Evolutionary conservation across 2,113 vertebrate species (phyloP).

Genomic region (Origma solitaria): DNA sequence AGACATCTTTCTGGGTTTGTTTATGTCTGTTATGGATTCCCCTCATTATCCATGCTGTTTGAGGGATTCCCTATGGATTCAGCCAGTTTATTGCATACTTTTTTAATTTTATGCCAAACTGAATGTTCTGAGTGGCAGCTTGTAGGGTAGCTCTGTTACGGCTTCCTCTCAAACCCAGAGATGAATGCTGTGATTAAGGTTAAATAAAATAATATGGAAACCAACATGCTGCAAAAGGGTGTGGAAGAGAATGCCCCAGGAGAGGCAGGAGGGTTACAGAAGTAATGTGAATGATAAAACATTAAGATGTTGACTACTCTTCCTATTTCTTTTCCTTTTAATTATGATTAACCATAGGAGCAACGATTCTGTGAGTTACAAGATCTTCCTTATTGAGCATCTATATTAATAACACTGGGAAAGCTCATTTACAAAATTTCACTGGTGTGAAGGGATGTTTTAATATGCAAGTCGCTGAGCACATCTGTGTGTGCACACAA

Average conservation of each 20-base stretch:
- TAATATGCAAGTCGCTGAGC: not conserved
- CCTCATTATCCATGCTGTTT: constrained; percentile 88
- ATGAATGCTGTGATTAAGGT: constrained; percentile 62
- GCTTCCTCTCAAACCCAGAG: constrained; percentile 57
- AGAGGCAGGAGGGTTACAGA: not conserved
- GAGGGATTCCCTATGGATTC: constrained; percentile 82
- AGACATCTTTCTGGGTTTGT: constrained; percentile 84
- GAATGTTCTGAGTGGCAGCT: constrained; percentile 57
- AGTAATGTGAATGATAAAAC: not conserved
- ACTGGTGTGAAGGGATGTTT: not conserved
- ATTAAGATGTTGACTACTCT: not conserved
- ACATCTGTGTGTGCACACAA: not conserved
- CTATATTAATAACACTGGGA: not conserved
- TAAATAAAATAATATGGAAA: constrained; percentile 63
- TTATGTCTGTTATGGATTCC: constrained; percentile 91
- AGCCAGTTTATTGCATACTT: constrained; percentile 79
- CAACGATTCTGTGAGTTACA: constrained; percentile 35
- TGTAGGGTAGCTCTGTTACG: constrained; percentile 13
- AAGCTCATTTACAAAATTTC: constrained; percentile 33
- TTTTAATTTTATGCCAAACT: constrained; percentile 78
- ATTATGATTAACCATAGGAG: constrained; percentile 43
- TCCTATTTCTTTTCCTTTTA: constrained; percentile 35
- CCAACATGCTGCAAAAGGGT: not conserved
- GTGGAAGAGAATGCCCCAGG: not conserved
- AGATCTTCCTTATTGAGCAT: constrained; percentile 21